Base-by-base conservation (phyloP, 2,888 invertebrate genomes). In the Zygaena filipendulae region DNA sequence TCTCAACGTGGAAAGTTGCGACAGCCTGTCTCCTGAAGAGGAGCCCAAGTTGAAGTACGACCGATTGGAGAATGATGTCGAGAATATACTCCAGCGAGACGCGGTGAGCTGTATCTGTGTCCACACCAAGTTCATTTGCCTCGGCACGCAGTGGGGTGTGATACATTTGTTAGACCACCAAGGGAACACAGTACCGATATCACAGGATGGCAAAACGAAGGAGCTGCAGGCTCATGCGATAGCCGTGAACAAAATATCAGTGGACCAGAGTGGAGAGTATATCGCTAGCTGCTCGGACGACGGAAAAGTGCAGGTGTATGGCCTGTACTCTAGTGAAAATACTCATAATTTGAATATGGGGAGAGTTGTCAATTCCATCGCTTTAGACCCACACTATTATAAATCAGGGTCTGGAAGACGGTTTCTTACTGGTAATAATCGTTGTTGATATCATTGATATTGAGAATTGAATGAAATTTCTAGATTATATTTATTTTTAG, bases 21-120 rank as follows among this genome's bases (percentile, higher is more conserved):
- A 79, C 32, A 71, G 69, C 38, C 39, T 72, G 28, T 68, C 72
- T 36, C 67, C 74, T 1, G 77, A 80, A 38, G 80, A 77, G 36
- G 94, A 94, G 55, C 97, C 97, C 1, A 92, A 92, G 70, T 82
- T 97, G 29, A 96, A 96, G 68, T 97, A 95, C 75, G 86, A 91
- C 49, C 84, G 97, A 39, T 85, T 97, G 62, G 86, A 84, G 16
- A 95, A 96, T 72, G 95, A 95, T 75, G 75, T 97, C 21, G 84
- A 88, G 52, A 85, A 86, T 49, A 95, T 97, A 47, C 75, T 97
- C 16, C 83, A 88, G 52, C 91, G 89, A 53, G 89, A 91, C 43
- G 93, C 94, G 27, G 81, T 85, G 31, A 95, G 93, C 58, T 96
- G 95, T 59, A 90, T 96, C 50, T 92, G 94, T 37, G 93, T 96